A percentile compares a stretch with the other conserved stretches of the same genome.
phyloP scores from a whole-genome alignment of 2,888 invertebrate genomes.

The Leuctra nigra region DNA sequence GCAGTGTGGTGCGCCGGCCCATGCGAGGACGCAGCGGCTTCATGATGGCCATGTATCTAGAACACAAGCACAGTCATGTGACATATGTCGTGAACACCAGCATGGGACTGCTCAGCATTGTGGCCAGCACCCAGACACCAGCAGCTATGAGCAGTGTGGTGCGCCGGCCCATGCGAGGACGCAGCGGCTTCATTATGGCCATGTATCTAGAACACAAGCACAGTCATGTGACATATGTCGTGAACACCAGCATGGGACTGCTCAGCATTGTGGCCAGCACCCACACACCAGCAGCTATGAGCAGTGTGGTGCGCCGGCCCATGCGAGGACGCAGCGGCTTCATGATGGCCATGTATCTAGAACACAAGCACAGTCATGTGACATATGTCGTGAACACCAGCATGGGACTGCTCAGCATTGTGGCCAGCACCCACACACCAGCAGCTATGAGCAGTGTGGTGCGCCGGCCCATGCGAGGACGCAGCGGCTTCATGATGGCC shows the following conservation, averaged over 20 bases:
- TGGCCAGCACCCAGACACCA: conserved; percentile 74
- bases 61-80: conserved; percentile 34
- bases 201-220: conserved; percentile 71
- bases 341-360: conserved; percentile 92
- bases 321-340: conserved; percentile 83
- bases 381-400: conserved; percentile 34
- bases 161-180: conserved; percentile 78
- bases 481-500: conserved; percentile 89
- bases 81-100: background rate
- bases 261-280: conserved; percentile 62
- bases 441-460: conserved; percentile 76
- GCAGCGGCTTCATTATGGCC: conserved; percentile 89
- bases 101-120: no score
- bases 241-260: background rate
- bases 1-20: conserved; percentile 77
- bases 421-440: conserved; percentile 76
- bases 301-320: conserved; percentile 75
- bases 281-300: conserved; percentile 81
- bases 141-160: conserved; percentile 78
- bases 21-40: conserved; percentile 83
- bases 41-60: conserved; percentile 92
- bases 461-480: conserved; percentile 78
- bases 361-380: conserved; percentile 62
- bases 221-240: background rate
- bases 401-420: background rate